These are phyloP conservation scores for Isaurus tuberculatus DNA, from an alignment of 92 coral and sea anemone species.

Conservation along the genomic window DNA sequence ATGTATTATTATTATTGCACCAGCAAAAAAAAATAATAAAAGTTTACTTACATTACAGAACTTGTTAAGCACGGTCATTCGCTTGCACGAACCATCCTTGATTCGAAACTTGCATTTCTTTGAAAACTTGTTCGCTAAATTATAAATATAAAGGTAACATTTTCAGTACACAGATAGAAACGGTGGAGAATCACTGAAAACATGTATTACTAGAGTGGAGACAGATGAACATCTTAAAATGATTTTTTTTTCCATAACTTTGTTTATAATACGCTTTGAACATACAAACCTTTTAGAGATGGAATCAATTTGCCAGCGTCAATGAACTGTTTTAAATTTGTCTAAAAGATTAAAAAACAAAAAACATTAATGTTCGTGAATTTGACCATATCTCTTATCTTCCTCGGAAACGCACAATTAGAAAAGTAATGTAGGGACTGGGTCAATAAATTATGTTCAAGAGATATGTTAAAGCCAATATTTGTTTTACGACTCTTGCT, in stretches of 20 bases:
- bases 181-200: not conserved
- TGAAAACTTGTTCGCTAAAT: constrained; percentile 56
- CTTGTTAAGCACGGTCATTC: constrained; percentile 54
- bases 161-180: not conserved
- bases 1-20: no score
- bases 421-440: no score
- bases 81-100: constrained; percentile 70
- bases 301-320: not conserved
- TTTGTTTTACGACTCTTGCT: not conserved
- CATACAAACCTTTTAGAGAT: constrained; percentile 1
- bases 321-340: constrained; percentile 2
- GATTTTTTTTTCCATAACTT: not conserved
- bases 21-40: no score
- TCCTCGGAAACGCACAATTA: not conserved
- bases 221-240: not conserved
- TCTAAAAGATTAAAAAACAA: not conserved
- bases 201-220: not conserved
- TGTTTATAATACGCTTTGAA: not conserved
- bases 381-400: not conserved
- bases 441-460: no score
- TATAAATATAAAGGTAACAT: not conserved
- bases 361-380: not conserved
- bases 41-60: constrained; percentile 62
- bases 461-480: no score
- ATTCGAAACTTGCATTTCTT: constrained; percentile 63